Conservation (phyloP, 2,888 invertebrate species). For the Ornithoptera priamus region DNA sequence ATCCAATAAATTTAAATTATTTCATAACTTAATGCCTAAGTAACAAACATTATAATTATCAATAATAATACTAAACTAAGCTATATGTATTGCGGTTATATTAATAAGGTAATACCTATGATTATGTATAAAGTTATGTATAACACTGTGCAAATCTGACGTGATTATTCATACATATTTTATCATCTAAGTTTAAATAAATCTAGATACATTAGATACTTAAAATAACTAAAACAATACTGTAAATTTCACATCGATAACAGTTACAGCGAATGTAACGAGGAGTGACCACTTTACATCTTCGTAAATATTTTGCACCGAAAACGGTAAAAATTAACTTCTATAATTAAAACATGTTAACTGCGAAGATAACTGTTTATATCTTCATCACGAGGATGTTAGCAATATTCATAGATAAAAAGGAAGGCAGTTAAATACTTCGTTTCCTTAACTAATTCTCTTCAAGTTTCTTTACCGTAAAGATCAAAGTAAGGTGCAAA, state of each 20-base stretch:
- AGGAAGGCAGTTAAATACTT: background rate
- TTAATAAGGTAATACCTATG: background rate
- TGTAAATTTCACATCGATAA: constrained; percentile 42
- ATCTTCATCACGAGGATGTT: background rate
- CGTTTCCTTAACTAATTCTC: background rate
- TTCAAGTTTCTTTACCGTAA: background rate
- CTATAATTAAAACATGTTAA: background rate
- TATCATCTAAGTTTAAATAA: constrained; percentile 1
- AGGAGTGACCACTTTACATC: constrained; percentile 46
- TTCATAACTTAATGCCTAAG: background rate
- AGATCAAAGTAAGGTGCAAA: background rate
- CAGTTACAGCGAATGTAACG: constrained; percentile 55
- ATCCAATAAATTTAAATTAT: background rate
- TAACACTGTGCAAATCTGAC: constrained; percentile 62
- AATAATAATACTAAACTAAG: constrained; percentile 25
- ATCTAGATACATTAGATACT: background rate
- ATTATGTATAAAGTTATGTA: background rate
- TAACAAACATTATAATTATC: background rate
- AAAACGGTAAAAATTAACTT: background rate
- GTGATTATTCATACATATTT: background rate
- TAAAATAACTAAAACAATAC: constrained; percentile 19
- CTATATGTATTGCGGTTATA: background rate
- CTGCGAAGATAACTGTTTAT: background rate
- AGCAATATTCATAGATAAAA: background rate
- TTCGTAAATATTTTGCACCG: constrained; percentile 6